Conservation (phyloP, 2,113 vertebrate species). For the Arizona elegans region DNA sequence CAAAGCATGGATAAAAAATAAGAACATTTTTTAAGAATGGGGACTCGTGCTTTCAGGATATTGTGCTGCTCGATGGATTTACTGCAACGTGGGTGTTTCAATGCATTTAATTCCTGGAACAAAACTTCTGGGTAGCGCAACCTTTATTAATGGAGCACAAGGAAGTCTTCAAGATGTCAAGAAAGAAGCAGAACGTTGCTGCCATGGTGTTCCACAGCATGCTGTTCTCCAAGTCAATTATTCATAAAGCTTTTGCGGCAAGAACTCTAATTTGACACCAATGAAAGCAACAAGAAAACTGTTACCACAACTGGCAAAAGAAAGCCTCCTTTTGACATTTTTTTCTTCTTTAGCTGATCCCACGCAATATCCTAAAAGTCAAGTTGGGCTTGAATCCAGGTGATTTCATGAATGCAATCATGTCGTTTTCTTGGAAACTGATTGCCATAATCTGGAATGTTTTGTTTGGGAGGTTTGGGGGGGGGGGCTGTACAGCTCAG, state of each 20-base stretch:
- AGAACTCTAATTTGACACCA: slow-evolving; percentile 49
- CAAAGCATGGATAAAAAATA: background rate
- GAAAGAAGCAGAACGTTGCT: background rate
- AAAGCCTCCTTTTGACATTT: slow-evolving; percentile 19
- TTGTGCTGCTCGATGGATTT: background rate
- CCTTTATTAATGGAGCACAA: background rate
- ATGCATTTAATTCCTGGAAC: background rate
- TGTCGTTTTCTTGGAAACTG: background rate
- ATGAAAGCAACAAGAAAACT: slow-evolving; percentile 44
- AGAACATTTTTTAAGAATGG: background rate
- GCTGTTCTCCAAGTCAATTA: slow-evolving; percentile 42
- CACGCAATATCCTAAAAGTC: background rate
- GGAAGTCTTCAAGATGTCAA: slow-evolving; percentile 7
- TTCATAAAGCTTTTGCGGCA: slow-evolving; percentile 50
- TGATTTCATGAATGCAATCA: background rate
- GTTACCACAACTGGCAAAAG: slow-evolving; percentile 27
- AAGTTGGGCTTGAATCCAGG: background rate
- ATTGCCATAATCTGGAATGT: background rate
- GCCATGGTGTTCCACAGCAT: background rate
- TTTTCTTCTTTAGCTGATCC: background rate
- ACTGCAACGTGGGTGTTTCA: background rate
- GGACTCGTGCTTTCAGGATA: background rate
- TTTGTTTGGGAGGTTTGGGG: background rate
- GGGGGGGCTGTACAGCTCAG: background rate
- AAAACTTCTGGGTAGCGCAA: slow-evolving; percentile 17